Evolutionary conservation across 2,888 invertebrate species (phyloP), one percentile per base, ranked within the genome.

Genomic region (Margaritifera margaritifera): DNA sequence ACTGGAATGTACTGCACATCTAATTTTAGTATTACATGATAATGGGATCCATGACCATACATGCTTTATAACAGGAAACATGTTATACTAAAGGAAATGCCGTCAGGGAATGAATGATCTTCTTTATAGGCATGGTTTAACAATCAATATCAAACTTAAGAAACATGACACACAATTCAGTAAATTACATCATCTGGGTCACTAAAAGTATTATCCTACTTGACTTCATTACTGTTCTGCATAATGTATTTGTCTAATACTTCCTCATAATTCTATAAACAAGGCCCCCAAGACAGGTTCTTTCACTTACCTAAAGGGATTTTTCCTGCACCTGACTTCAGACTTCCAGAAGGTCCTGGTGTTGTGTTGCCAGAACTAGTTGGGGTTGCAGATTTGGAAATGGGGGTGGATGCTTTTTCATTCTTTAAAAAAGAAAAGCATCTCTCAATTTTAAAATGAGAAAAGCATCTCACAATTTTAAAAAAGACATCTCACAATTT

Each of bases 341-440:
- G 62, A 31, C 70, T 66, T 62, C 75, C 77, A 20, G 85, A 86
- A 6, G 88, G 90, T 50, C 85, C 90, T 64, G 84, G 90, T 64
- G 88, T 88, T 20, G 84, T 83, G 75, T 83, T 86, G 64, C 90
- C 90, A 63, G 89, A 86, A 82, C 90, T 90, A 24, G 96, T 96
- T 5, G 96, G 96, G 55, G 96, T 96, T 73, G 95, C 94, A 8
- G 96, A 94, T 91, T 96, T 97, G 20, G 95, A 95, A 82, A 96
- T 95, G 6, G 96, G 96, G 50, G 97, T 96, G 75, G 94, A 94
- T 18, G 96, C 95, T 90, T 96, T 96, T 85, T 96, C 96, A 72
- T 92, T 92, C 89, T 91, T 84, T 27, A 80, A 80, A 25, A 59
- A 62, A 59, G 56, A 56, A 25, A 63, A 66, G 69, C 42, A 42